A percentile compares a stretch with the other conserved stretches of the same genome.
Conservation (phyloP, 1,140 invertebrate genomes). For the Neoseiulus cucumeris region DNA sequence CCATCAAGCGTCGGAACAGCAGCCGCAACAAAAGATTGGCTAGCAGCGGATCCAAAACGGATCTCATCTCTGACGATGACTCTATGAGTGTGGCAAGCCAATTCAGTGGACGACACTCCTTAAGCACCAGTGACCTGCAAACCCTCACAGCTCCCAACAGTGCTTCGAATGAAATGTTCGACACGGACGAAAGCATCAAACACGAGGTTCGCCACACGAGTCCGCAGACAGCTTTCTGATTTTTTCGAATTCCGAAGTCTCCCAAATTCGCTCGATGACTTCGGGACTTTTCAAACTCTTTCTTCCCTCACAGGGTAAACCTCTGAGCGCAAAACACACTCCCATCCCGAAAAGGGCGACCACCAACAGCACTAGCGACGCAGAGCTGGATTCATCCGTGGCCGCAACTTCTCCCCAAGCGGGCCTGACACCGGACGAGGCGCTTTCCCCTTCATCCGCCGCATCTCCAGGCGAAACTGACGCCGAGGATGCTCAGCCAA, state of each 20-base stretch:
- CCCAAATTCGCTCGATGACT: too few species aligned
- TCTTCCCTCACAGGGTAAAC: too few species aligned
- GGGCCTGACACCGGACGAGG: neutral
- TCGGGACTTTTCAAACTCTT: too few species aligned
- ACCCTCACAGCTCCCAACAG: neutral
- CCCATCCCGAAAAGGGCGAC: neutral
- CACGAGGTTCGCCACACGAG: neutral
- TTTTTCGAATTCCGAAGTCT: too few species aligned
- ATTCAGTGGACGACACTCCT: neutral
- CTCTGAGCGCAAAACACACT: too few species aligned
- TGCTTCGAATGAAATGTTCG: neutral
- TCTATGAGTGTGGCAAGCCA: constrained; percentile 6
- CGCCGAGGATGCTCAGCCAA: neutral
- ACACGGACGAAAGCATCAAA: neutral
- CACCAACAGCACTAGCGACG: neutral
- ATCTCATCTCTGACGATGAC: constrained; percentile 1
- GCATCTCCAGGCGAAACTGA: neutral
- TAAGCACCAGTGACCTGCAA: constrained; percentile 6
- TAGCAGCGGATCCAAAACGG: constrained; percentile 5
- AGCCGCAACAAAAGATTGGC: constrained; percentile 3
- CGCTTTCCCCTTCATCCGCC: neutral
- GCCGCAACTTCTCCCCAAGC: neutral
- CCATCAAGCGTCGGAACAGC: constrained; percentile 10
- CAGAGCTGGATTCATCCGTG: neutral
- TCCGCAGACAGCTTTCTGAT: too few species aligned